Base-by-base conservation (phyloP, 2,888 invertebrate genomes). In the Teinopalpus imperialis region DNA sequence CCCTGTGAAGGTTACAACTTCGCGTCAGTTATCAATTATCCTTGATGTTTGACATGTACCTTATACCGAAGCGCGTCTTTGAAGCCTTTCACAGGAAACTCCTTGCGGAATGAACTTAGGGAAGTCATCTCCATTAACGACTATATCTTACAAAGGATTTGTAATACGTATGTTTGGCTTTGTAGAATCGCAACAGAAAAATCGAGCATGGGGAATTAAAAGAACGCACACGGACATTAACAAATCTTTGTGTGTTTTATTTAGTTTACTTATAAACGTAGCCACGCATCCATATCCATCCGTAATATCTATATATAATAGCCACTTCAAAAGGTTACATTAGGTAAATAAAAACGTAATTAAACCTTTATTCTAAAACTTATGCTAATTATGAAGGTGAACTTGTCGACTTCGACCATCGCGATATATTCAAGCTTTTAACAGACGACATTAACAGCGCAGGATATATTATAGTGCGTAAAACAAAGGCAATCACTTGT, bases 261-360 rank as follows among this genome's bases (percentile, higher is more conserved):
- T 52, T 53, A 47, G 48, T 48, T 44, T 51, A 40, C 34, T 51
- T n/a, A n/a, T n/a, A n/a, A n/a, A n/a, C n/a, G n/a, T n/a, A n/a
- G n/a, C n/a, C n/a, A n/a, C n/a, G n/a, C n/a, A n/a, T n/a, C n/a
- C n/a, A n/a, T n/a, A n/a, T n/a, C n/a, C n/a, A n/a, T n/a, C n/a
- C n/a, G n/a, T n/a, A n/a, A n/a, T n/a, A n/a, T n/a, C n/a, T n/a
- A n/a, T n/a, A n/a, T n/a, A n/a, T n/a, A n/a, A n/a, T n/a, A n/a
- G n/a, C n/a, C n/a, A n/a, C n/a, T n/a, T n/a, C n/a, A n/a, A n/a
- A n/a, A n/a, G n/a, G n/a, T n/a, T n/a, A n/a, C n/a, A n/a, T n/a
- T n/a, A n/a, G n/a, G n/a, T n/a, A n/a, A n/a, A n/a, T n/a, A n/a
- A n/a, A n/a, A n/a, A n/a, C n/a, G n/a, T n/a, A n/a, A n/a, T n/a